Percentiles rank a stretch among this genome's conserved stretches.
Evolutionary conservation across 37 sponge, comb jelly and placozoan genomes (phyloP).

Genomic region (Agelas oroides): DNA sequence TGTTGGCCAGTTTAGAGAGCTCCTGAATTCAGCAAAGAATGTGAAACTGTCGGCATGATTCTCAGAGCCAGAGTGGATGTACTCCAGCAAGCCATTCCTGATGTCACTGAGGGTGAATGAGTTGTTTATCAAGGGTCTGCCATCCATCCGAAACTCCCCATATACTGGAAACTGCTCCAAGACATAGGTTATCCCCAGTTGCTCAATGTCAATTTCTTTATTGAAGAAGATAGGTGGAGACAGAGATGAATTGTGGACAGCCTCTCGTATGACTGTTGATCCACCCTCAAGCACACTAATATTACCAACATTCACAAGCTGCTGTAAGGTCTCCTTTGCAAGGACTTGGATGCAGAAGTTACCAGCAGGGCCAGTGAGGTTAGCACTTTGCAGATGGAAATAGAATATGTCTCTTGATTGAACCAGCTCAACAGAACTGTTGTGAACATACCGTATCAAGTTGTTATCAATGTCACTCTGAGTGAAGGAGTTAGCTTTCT

Average conservation of each 20-base stretch:
- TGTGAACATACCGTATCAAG: constrained; percentile 47
- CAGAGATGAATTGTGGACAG: constrained; percentile 5
- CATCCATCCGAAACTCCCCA: background rate
- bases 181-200: constrained; percentile 19
- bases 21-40: constrained; percentile 30
- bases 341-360: constrained; percentile 31
- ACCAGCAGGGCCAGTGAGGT: constrained; percentile 11
- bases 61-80: constrained; percentile 50
- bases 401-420: background rate
- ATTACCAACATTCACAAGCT: background rate
- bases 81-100: constrained; percentile 1
- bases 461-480: constrained; percentile 26
- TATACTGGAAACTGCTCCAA: constrained; percentile 10
- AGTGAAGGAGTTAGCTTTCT: constrained; percentile 33
- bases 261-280: background rate
- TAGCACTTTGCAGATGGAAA: constrained; percentile 37
- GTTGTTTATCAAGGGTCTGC: background rate
- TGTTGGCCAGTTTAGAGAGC: constrained; percentile 15
- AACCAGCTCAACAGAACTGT: background rate
- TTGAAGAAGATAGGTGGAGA: background rate
- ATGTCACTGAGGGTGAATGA: constrained; percentile 51
- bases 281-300: constrained; percentile 33
- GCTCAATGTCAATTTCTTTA: background rate
- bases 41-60: constrained; percentile 31
- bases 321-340: background rate